Base-by-base conservation (phyloP, 2,888 invertebrate species). In the Drosophila mimetica region DNA sequence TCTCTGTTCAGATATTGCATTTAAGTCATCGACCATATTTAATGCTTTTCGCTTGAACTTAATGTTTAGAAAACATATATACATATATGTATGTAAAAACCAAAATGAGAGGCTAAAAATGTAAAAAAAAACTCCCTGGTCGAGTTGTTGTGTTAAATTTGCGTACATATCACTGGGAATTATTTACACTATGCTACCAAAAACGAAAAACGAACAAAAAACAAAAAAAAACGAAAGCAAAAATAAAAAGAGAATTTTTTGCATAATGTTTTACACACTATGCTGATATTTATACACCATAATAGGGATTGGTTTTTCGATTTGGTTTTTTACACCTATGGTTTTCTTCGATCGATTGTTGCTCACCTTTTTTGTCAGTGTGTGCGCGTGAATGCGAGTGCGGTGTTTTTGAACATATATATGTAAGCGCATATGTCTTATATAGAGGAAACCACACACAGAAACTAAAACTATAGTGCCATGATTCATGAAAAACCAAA, bases 131-230 rank as follows among this genome's bases (percentile, higher is more conserved):
- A 67, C 48, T 55, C 71, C 66, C 46, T 39, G 42, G 44, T 63
- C 37, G 65, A 76, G 65, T 75, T 73, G 65, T 79, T 81, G 75
- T 71, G 58, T 77, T 79, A 59, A 48, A 75, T 78, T 79, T 79
- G 74, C 74, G 76, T 70, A 79, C 79, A 79, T 79, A 79, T 82
- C 82, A 82, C 79, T 79, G 73, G 75, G 63, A 79, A 82, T 79
- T 79, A 82, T 79, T 79, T 79, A 82, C 82, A 66, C 52, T 47
- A 66, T 57, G 60, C 60, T 61, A 65, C 52, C 16, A 52, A 44
- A 64, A 32, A 52, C 25, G 13, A 39, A 39, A 18, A 4, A 37
- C 4, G 11, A 36, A n/a, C n/a, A n/a, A 39, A 16, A 11, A 39
- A 18, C 14, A 9, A 16, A 20, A 46, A 51, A 32, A 44, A 72